These are phyloP conservation scores for Criorhina ranunculi DNA, from an alignment of 2,888 invertebrate species.

Conservation along the genomic window DNA sequence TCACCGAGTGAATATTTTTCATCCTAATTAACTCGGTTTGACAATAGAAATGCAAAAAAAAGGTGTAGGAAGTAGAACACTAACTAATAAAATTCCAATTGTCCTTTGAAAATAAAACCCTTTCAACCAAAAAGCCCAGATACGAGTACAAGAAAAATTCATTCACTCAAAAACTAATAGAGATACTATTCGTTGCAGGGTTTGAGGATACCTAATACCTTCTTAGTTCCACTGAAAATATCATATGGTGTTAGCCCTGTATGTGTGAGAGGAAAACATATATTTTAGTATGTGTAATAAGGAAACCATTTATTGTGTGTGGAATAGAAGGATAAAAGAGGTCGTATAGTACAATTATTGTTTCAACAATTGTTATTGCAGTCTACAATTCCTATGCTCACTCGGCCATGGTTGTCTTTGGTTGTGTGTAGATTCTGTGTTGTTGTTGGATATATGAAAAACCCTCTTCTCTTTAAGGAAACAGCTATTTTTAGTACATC, in stretches of 20 bases:
- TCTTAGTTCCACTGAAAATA: no score
- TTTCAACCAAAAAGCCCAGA: no score
- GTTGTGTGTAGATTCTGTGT: background rate
- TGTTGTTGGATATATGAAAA: background rate
- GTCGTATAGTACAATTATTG: constrained; percentile 37
- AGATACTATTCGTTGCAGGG: no score
- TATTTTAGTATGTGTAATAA: constrained; percentile 8
- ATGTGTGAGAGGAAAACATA: background rate
- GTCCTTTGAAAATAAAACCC: no score
- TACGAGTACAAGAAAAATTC: no score
- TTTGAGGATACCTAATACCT: no score
- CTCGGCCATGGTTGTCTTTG: constrained; percentile 44
- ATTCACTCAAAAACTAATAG: no score
- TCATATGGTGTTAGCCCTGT: no score
- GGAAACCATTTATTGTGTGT: constrained; percentile 25
- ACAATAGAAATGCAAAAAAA: background rate
- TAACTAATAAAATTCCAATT: no score
- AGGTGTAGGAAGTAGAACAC: background rate
- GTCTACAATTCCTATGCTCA: constrained; percentile 42
- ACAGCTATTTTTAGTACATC: constrained; percentile 3
- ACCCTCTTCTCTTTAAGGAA: background rate
- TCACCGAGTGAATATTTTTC: background rate
- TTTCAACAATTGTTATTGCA: constrained; percentile 35
- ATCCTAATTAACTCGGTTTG: background rate
- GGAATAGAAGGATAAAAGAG: constrained; percentile 10